phyloP scores from a whole-genome alignment of 64 coral and sea anemone genomes.

The Montipora cactus region DNA sequence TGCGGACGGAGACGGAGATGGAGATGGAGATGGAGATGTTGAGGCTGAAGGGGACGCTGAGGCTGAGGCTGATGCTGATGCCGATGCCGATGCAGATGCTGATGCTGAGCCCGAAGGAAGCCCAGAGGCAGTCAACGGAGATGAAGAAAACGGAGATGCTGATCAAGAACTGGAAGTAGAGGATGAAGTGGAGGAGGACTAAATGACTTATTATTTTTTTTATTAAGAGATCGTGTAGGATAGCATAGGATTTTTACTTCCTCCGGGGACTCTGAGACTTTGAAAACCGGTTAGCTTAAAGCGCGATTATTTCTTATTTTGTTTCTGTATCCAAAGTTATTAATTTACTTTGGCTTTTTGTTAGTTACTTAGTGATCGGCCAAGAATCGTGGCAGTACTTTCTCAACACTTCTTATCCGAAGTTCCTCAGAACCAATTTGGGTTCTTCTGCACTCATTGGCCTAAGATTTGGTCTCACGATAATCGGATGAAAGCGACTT shows the following conservation, averaged over 20 bases:
- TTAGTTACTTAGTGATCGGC: too few relatives aligned
- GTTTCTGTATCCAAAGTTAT: neutral
- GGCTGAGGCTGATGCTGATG: slow-evolving; percentile 30
- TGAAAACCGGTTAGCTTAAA: too few relatives aligned
- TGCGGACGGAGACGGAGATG: slow-evolving; percentile 15
- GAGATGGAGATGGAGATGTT: slow-evolving; percentile 25
- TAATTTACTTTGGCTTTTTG: too few relatives aligned
- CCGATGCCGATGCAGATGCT: slow-evolving; percentile 29
- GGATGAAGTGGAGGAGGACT: slow-evolving; percentile 51
- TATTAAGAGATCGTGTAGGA: too few relatives aligned
- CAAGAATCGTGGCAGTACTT: too few relatives aligned
- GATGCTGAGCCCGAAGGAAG: slow-evolving; percentile 54
- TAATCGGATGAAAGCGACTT: too few relatives aligned
- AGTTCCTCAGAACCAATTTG: too few relatives aligned
- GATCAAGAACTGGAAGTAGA: slow-evolving; percentile 51
- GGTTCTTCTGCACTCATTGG: too few relatives aligned
- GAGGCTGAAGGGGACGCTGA: slow-evolving; percentile 39
- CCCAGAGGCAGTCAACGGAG: slow-evolving; percentile 74
- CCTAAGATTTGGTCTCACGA: too few relatives aligned
- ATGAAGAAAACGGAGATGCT: slow-evolving; percentile 59
- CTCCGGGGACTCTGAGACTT: too few relatives aligned
- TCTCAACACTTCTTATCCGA: too few relatives aligned
- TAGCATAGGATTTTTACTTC: too few relatives aligned
- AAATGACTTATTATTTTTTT: neutral
- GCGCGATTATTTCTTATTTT: neutral